phyloP scores from a whole-genome alignment of 2,797 vertebrate species.

The Eospalax fontanierii region DNA sequence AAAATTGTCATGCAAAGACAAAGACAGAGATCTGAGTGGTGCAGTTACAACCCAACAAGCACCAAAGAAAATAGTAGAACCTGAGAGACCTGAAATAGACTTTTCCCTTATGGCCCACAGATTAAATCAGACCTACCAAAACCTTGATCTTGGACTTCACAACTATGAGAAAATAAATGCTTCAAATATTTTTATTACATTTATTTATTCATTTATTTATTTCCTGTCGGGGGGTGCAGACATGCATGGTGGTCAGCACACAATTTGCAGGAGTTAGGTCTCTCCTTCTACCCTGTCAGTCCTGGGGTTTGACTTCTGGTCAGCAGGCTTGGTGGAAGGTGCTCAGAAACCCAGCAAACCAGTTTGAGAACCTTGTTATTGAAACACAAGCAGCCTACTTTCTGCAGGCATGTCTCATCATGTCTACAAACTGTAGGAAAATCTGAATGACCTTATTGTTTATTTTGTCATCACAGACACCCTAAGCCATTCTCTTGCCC shows the following conservation, averaged over 20 bases:
- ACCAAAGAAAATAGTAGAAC: background rate
- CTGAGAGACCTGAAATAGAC: background rate
- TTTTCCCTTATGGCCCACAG: background rate
- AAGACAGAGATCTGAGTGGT: background rate
- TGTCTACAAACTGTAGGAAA: background rate
- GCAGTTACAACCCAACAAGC: background rate
- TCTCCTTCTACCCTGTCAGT: background rate
- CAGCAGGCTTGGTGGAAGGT: background rate
- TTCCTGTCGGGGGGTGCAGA: background rate
- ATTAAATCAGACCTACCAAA: background rate
- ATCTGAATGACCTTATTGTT: background rate
- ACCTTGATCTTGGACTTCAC: background rate
- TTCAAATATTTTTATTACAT: background rate
- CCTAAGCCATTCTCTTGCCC: background rate
- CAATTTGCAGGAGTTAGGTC: background rate
- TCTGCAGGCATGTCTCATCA: background rate
- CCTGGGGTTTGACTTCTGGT: background rate
- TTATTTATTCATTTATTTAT: background rate
- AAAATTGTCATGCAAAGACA: background rate
- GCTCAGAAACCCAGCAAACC: background rate
- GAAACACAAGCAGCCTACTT: background rate
- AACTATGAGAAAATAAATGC: background rate
- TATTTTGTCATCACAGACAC: background rate
- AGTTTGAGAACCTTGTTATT: background rate
- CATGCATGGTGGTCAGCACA: background rate